Evolutionary conservation across 2,113 vertebrate genomes (phyloP), one percentile per base, ranked within the genome.

Genomic region (Lepisosteus osseus): DNA sequence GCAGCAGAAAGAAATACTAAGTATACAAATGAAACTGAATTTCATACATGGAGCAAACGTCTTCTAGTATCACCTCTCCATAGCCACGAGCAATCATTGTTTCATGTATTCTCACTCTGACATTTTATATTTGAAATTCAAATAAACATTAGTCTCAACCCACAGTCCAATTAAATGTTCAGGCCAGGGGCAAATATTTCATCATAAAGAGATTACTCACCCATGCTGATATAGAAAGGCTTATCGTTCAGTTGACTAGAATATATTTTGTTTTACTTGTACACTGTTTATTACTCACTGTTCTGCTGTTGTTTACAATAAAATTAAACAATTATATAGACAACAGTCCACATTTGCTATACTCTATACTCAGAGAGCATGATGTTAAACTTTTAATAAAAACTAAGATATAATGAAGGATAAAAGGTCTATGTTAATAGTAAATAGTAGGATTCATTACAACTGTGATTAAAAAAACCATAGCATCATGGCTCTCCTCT

Each of bases 181-280:
- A 7, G 62, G 62, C 62, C 41, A 11, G 12, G 62, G 62, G 62
- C 62, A 64, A 64, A 40, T 12, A 17, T 9, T 17, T 64, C 12
- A 64, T 64, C 62, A 15, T 3, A 64, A n/a, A 64, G 62, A 41
- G 62, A 64, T 64, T 64, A 64, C 62, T 64, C 62, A 64, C 7
- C 62, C 62, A 17, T 64, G 6, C 17, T 64, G 3, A 64, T 17
- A 40, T 40, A 64, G 62, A 9, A 29, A 64, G 62, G 17, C 41
- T 64, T 64, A 64, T 64, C 17, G 6, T 9, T 64, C 6, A 64
- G n/a, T 29, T 64, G 14, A 17, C 62, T 64, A 29, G 62, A 6
- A 64, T 9, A 64, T 59, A 59, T 59, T 4, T 12, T 59, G 4
- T 12, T 59, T 12, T 59, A 4, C 56, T 12, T n/a, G 3, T n/a